Evolutionary conservation across 2,113 vertebrate genomes (phyloP).

Genomic region (Corydoras maculifer): DNA sequence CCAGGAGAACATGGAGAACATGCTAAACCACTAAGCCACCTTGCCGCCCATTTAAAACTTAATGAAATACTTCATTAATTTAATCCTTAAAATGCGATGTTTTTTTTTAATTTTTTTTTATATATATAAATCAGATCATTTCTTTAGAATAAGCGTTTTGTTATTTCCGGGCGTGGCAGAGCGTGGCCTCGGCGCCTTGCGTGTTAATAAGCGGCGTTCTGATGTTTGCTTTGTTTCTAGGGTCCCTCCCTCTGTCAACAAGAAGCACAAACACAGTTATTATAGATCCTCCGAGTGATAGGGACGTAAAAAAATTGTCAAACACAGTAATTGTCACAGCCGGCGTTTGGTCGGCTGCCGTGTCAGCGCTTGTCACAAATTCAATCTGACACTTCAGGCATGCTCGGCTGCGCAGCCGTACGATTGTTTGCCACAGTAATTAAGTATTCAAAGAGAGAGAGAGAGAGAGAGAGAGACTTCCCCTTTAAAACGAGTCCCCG

Average conservation of each 20-base stretch:
- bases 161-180: too few species aligned
- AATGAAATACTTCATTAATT: too few species aligned
- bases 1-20: too few species aligned
- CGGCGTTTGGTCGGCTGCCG: constrained; percentile 13
- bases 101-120: too few species aligned
- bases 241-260: neutral
- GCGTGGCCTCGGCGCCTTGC: neutral
- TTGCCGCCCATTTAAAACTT: too few species aligned
- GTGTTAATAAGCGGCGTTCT: constrained; percentile 17
- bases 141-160: too few species aligned
- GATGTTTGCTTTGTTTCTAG: neutral
- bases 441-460: constrained; percentile 20
- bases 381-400: constrained; percentile 28
- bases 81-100: too few species aligned
- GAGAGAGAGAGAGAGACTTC: constrained; percentile 9
- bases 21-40: too few species aligned
- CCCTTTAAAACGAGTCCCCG: constrained; percentile 18
- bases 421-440: constrained; percentile 41
- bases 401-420: constrained; percentile 24
- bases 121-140: too few species aligned
- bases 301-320: constrained; percentile 22
- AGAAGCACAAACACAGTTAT: constrained; percentile 5
- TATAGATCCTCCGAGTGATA: constrained; percentile 16
- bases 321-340: constrained; percentile 23
- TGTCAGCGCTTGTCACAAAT: constrained; percentile 21